Conservation (phyloP, 2,888 invertebrate species). For the Oegoconia quadripuncta region DNA sequence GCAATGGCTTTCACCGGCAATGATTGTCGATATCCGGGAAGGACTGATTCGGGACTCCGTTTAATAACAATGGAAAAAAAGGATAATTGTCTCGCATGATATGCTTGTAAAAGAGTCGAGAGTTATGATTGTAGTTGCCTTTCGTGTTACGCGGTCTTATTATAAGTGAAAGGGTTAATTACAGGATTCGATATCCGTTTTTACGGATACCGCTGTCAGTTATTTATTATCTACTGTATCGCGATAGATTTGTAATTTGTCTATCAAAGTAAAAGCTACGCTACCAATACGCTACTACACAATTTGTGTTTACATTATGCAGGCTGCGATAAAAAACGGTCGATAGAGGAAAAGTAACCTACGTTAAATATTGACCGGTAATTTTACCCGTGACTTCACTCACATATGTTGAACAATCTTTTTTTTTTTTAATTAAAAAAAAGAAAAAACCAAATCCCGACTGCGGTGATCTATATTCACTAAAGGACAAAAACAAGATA, state of each 20-base stretch:
- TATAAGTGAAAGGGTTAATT: constrained; percentile 27
- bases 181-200: constrained; percentile 5
- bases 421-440: too few relatives aligned
- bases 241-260: background rate
- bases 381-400: too few relatives aligned
- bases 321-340: too few relatives aligned
- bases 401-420: too few relatives aligned
- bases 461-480: too few relatives aligned
- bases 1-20: constrained; percentile 45
- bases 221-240: background rate
- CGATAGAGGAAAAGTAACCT: too few relatives aligned
- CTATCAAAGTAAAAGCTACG: background rate
- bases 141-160: constrained; percentile 20
- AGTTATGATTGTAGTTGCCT: constrained; percentile 32
- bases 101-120: constrained; percentile 38
- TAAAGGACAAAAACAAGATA: too few relatives aligned
- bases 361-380: too few relatives aligned
- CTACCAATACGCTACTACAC: too few relatives aligned
- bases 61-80: constrained; percentile 66
- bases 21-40: constrained; percentile 76
- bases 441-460: too few relatives aligned
- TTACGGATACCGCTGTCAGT: background rate
- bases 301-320: too few relatives aligned
- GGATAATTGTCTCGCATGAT: constrained; percentile 61
- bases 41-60: constrained; percentile 48